Evolutionary conservation across 2,888 invertebrate genomes (phyloP).

Genomic region (Nebria brevicollis): DNA sequence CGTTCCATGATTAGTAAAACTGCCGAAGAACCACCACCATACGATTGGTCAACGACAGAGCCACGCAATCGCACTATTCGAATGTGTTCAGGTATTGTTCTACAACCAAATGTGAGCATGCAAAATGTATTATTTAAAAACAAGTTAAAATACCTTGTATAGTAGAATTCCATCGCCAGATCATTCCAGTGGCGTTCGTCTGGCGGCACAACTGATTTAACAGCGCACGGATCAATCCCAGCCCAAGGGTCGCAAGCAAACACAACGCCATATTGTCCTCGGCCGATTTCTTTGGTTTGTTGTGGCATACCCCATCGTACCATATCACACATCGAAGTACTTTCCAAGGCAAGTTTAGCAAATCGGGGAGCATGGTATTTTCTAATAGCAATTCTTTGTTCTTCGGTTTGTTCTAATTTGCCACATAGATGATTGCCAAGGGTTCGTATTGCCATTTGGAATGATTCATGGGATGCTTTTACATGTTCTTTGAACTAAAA

Average conservation of each 20-base stretch:
- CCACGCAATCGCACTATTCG: slow-evolving; percentile 80
- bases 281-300: slow-evolving; percentile 73
- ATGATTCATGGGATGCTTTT: slow-evolving; percentile 80
- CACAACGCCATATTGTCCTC: slow-evolving; percentile 92
- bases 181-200: slow-evolving; percentile 92
- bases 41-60: slow-evolving; percentile 82
- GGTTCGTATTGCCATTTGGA: slow-evolving; percentile 76
- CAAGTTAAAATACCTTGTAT: slow-evolving; percentile 72
- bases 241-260: slow-evolving; percentile 83
- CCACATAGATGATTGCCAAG: slow-evolving; percentile 77
- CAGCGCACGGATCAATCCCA: slow-evolving; percentile 78
- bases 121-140: slow-evolving; percentile 29
- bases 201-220: slow-evolving; percentile 88
- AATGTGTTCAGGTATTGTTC: slow-evolving; percentile 84
- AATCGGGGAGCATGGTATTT: slow-evolving; percentile 84
- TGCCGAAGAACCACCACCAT: slow-evolving; percentile 75
- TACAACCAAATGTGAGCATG: slow-evolving; percentile 54
- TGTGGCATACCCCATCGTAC: slow-evolving; percentile 78
- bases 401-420: slow-evolving; percentile 82
- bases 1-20: slow-evolving; percentile 85
- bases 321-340: slow-evolving; percentile 83
- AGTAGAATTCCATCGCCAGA: slow-evolving; percentile 90
- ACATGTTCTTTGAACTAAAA: slow-evolving; percentile 79
- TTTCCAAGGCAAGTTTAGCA: slow-evolving; percentile 83
- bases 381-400: slow-evolving; percentile 78